Conservation (phyloP, 2,888 invertebrate genomes). For the Oxyteleia sp. region DNA sequence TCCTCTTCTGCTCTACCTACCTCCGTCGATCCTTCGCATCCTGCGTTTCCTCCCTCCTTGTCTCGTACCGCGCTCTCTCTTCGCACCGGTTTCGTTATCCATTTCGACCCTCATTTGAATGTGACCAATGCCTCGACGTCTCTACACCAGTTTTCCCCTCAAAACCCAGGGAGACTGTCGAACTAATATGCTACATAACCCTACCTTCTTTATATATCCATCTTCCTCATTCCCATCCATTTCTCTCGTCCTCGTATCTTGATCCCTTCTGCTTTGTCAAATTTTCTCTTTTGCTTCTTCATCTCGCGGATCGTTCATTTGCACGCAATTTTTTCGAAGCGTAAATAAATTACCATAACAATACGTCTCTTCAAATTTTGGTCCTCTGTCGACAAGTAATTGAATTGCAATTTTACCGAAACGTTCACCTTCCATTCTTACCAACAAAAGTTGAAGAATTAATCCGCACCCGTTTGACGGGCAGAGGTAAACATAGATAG, state of each 20-base stretch:
- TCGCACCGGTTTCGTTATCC: constrained; percentile 53
- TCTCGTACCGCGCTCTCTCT: constrained; percentile 45
- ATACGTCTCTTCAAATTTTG: constrained; percentile 16
- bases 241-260: constrained; percentile 56
- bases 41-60: constrained; percentile 50
- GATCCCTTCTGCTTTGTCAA: constrained; percentile 52
- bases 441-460: constrained; percentile 49
- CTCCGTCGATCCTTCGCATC: constrained; percentile 30
- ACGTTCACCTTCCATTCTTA: constrained; percentile 58
- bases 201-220: constrained; percentile 67
- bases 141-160: constrained; percentile 60
- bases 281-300: constrained; percentile 63
- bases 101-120: constrained; percentile 76
- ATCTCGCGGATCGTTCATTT: constrained; percentile 30
- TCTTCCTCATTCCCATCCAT: constrained; percentile 60
- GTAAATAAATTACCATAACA: constrained; percentile 63
- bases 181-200: constrained; percentile 69
- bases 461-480: constrained; percentile 48
- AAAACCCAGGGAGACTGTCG: constrained; percentile 72
- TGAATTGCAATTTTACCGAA: constrained; percentile 38
- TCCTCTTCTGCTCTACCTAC: constrained; percentile 57
- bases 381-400: constrained; percentile 41
- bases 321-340: constrained; percentile 48
- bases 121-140: constrained; percentile 75
- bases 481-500: constrained; percentile 75